phyloP scores from a whole-genome alignment of 1,140 invertebrate genomes.

The Myzus persicae region DNA sequence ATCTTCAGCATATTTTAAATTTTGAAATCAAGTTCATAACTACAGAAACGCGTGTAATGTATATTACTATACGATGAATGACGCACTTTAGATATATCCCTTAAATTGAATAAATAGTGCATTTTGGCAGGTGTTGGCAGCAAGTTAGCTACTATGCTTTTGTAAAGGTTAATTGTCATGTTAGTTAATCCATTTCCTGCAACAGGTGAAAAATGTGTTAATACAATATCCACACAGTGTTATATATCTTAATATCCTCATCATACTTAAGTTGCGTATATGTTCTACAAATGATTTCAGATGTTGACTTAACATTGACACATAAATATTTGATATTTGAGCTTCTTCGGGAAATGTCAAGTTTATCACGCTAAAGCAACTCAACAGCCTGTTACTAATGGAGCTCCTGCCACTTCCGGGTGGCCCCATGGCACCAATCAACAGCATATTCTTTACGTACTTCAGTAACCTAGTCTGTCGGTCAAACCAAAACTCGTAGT shows the following conservation, averaged over 20 bases:
- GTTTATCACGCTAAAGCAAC: constrained; percentile 82
- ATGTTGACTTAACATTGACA: constrained; percentile 83
- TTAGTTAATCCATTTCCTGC: constrained; percentile 63
- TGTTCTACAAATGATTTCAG: neutral
- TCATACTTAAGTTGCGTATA: neutral
- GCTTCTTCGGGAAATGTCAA: constrained; percentile 81
- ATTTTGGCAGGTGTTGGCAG: constrained; percentile 86
- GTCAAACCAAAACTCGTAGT: constrained; percentile 81
- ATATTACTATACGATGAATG: neutral
- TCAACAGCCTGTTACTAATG: constrained; percentile 78
- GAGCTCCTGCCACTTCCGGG: constrained; percentile 81
- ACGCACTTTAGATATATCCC: constrained; percentile 81
- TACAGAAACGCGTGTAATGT: neutral
- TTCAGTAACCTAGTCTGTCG: constrained; percentile 7
- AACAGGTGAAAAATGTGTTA: neutral
- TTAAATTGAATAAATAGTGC: constrained; percentile 87
- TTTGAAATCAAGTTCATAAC: too few relatives aligned
- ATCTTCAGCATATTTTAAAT: too few relatives aligned
- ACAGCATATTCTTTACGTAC: constrained; percentile 73
- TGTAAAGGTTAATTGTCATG: constrained; percentile 80
- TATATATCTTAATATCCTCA: neutral
- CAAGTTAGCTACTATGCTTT: constrained; percentile 74
- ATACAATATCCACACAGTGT: neutral
- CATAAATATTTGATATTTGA: constrained; percentile 81
- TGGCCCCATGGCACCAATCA: constrained; percentile 81